A percentile compares a stretch with the other conserved stretches of the same genome.
Conservation (phyloP, 2,797 vertebrate genomes). For the Pipistrellus pipistrellus region DNA sequence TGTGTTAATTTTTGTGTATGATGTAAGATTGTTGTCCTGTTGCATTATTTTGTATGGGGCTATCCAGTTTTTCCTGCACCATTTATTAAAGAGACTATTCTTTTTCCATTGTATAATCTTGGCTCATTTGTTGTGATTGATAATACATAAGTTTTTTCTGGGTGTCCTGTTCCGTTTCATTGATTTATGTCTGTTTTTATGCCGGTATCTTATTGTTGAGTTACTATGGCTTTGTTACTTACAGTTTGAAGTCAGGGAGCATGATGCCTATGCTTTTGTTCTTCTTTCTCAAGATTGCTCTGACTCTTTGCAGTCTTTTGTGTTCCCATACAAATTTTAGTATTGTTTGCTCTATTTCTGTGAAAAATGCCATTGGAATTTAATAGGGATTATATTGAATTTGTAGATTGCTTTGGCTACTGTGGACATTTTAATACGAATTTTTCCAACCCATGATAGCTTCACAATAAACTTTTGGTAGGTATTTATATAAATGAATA, state of each 20-base stretch:
- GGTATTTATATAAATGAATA: slow-evolving; percentile 40
- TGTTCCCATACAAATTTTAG: background rate
- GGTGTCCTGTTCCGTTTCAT: background rate
- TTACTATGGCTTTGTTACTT: background rate
- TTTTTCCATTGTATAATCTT: background rate
- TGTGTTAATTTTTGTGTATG: background rate
- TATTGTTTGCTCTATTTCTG: background rate
- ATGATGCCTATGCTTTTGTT: background rate
- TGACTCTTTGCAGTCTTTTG: background rate
- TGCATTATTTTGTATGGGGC: background rate
- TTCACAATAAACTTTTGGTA: background rate
- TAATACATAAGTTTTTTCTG: background rate
- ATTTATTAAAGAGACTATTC: background rate
- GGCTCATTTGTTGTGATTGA: background rate
- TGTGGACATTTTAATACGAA: background rate
- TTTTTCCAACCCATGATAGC: background rate
- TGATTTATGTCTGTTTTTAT: slow-evolving; percentile 34
- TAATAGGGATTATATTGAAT: background rate
- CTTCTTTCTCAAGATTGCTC: background rate
- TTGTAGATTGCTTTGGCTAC: background rate
- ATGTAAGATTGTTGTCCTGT: background rate
- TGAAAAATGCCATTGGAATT: background rate
- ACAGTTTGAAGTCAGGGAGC: background rate
- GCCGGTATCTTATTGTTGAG: background rate
- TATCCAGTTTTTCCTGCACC: background rate